These are phyloP conservation scores for Melinaea marsaeus DNA, from an alignment of 2,888 invertebrate species.

Conservation along the genomic window DNA sequence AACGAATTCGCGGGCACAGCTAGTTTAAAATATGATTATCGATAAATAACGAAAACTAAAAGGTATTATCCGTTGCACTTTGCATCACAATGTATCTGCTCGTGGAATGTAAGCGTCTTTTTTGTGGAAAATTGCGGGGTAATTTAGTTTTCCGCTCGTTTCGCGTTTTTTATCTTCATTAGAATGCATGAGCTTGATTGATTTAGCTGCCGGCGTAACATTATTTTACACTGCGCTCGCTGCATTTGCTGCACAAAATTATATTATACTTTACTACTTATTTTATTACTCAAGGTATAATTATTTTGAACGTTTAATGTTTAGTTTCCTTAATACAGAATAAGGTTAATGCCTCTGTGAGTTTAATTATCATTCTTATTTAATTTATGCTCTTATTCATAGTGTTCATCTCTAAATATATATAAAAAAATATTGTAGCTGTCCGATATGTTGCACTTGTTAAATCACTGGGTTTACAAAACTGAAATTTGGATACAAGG, in stretches of 20 bases:
- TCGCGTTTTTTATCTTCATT: constrained; percentile 26
- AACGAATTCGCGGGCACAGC: too few species aligned
- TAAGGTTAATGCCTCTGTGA: too few species aligned
- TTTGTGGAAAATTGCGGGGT: constrained; percentile 21
- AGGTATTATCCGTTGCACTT: constrained; percentile 2
- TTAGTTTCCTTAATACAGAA: too few species aligned
- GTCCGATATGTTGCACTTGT: too few species aligned
- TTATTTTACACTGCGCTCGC: constrained; percentile 14
- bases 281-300: not conserved
- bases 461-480: too few species aligned
- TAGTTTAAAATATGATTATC: too few species aligned
- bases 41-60: not conserved
- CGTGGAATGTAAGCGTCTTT: constrained; percentile 16
- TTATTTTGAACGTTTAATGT: too few species aligned
- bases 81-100: constrained; percentile 18
- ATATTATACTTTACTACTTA: not conserved
- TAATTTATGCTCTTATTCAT: too few species aligned
- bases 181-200: constrained; percentile 30
- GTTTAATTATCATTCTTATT: too few species aligned
- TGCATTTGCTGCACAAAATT: not conserved
- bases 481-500: too few species aligned
- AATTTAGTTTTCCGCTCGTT: constrained; percentile 24
- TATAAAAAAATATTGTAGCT: too few species aligned
- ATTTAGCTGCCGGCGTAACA: constrained; percentile 25
- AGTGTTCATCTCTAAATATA: too few species aligned